Percentiles rank a stretch among this genome's conserved stretches.
phyloP scores from a whole-genome alignment of 92 coral and sea anemone species.

The Pocillopora grandis region DNA sequence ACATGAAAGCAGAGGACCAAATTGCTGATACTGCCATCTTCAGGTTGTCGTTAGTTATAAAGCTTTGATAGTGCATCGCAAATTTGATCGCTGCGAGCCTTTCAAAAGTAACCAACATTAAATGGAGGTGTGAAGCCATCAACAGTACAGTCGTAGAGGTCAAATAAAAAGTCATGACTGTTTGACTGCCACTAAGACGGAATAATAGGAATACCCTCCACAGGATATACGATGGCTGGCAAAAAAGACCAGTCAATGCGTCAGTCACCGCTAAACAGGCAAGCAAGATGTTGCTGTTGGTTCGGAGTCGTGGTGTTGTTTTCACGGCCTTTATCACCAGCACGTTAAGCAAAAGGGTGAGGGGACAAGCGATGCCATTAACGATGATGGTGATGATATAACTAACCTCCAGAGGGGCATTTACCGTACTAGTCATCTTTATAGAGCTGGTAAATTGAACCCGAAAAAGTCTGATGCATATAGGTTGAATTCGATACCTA shows the following conservation, averaged over 20 bases:
- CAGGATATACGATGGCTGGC: background rate
- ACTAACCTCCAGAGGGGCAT: background rate
- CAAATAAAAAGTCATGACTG: background rate
- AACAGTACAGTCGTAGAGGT: background rate
- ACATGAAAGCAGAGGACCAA: background rate
- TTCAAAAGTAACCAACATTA: background rate
- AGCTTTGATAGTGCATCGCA: background rate
- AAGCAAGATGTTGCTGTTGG: slow-evolving; percentile 4
- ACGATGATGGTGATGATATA: background rate
- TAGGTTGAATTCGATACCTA: no score
- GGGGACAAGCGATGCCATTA: background rate
- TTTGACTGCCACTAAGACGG: background rate
- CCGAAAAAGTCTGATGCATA: no score
- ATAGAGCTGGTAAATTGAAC: background rate
- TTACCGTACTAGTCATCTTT: background rate
- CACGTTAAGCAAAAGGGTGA: background rate
- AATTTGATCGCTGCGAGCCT: background rate
- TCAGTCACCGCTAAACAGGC: slow-evolving; percentile 23
- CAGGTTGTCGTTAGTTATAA: background rate
- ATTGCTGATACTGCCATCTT: background rate
- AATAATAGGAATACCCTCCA: background rate
- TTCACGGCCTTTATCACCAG: slow-evolving; percentile 15
- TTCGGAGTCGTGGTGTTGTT: slow-evolving; percentile 10
- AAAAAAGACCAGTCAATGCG: background rate
- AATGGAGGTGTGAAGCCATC: background rate